Evolutionary conservation across 1,140 invertebrate species (phyloP).

Genomic region (Drosophila baimaii): DNA sequence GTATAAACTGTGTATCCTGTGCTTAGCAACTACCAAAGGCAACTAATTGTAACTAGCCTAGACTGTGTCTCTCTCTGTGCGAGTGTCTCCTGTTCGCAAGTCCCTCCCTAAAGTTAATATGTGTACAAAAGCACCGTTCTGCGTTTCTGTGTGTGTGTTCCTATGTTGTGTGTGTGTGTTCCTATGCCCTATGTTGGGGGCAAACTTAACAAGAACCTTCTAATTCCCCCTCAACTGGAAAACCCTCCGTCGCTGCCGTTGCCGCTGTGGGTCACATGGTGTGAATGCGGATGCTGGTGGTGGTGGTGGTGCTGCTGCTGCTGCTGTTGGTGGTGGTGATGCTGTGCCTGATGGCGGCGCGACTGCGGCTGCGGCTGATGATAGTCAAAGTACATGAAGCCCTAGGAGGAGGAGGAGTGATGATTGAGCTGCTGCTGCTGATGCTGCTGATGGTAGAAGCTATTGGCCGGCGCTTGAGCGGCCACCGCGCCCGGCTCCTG

Average conservation of each 20-base stretch:
- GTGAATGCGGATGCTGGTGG: slow-evolving; percentile 5
- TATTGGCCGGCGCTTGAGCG: slow-evolving; percentile 46
- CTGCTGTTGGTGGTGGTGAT: neutral
- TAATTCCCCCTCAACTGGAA: slow-evolving; percentile 26
- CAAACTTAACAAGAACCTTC: slow-evolving; percentile 33
- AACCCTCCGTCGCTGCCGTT: slow-evolving; percentile 14
- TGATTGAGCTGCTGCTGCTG: slow-evolving; percentile 69
- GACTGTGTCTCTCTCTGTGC: slow-evolving; percentile 28
- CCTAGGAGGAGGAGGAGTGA: slow-evolving; percentile 82
- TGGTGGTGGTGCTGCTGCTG: slow-evolving; percentile 8
- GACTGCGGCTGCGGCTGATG: slow-evolving; percentile 38
- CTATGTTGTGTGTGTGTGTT: slow-evolving; percentile 10
- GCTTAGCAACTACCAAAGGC: slow-evolving; percentile 54
- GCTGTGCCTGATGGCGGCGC: slow-evolving; percentile 1
- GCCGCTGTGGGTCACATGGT: slow-evolving; percentile 1
- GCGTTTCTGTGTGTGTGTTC: slow-evolving; percentile 26
- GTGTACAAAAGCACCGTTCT: slow-evolving; percentile 40
- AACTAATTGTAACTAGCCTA: slow-evolving; percentile 56
- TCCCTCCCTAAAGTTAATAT: slow-evolving; percentile 6
- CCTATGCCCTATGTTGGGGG: slow-evolving; percentile 13
- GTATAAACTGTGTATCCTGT: slow-evolving; percentile 57
- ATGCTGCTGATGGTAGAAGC: slow-evolving; percentile 64
- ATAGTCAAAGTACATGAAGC: slow-evolving; percentile 83
- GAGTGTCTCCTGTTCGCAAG: neutral
- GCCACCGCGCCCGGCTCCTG: slow-evolving; percentile 63